Evolutionary conservation across 2,113 vertebrate genomes (phyloP).

Genomic region (Paramormyrops kingsleyae): DNA sequence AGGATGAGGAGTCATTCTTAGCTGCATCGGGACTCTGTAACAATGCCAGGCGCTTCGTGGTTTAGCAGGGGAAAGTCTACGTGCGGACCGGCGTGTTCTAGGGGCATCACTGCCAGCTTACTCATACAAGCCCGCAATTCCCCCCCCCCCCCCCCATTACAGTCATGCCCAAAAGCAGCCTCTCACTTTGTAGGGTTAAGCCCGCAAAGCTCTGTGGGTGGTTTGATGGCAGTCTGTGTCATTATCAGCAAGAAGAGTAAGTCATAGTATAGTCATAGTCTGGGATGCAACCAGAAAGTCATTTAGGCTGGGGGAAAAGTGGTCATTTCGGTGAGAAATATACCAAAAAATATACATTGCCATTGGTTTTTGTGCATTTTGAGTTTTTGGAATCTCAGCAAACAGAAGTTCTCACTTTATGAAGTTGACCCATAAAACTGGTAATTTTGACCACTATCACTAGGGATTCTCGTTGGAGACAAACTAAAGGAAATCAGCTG

Average conservation of each 20-base stretch:
- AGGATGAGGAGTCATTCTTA: not conserved
- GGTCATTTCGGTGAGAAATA: not conserved
- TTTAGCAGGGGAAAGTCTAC: not conserved
- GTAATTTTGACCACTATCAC: not conserved
- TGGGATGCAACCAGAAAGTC: not conserved
- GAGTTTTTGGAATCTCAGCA: not conserved
- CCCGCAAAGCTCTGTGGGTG: not conserved
- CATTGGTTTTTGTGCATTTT: not conserved
- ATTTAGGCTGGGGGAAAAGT: not conserved
- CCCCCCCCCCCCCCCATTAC: not conserved
- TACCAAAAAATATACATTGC: not conserved
- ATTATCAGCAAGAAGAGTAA: not conserved
- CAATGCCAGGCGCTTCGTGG: not conserved
- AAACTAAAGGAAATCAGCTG: not conserved
- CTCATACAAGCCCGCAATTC: not conserved
- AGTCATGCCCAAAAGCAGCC: not conserved
- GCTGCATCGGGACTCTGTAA: not conserved
- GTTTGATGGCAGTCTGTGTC: not conserved
- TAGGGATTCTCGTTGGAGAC: not conserved
- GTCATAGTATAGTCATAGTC: not conserved
- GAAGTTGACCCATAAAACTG: not conserved
- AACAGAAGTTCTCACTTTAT: not conserved
- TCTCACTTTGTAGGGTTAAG: not conserved
- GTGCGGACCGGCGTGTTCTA: constrained; percentile 7
- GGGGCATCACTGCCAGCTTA: not conserved